A percentile compares a stretch with the other conserved stretches of the same genome.
Conservation (phyloP, 2,888 invertebrate species). For the Parasteatoda lunata region DNA sequence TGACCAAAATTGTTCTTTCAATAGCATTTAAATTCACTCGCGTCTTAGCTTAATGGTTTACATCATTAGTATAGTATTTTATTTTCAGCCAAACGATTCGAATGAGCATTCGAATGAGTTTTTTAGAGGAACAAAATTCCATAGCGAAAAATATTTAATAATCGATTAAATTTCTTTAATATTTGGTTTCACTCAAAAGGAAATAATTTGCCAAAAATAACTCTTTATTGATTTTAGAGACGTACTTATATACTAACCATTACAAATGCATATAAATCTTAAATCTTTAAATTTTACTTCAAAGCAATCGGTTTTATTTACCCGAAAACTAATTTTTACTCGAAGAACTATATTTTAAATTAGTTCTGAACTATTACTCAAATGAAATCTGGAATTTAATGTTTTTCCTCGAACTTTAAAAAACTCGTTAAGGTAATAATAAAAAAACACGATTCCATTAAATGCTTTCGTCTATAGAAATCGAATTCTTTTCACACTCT, state of each 20-base stretch:
- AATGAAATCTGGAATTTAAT: not conserved
- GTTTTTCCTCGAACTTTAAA: not conserved
- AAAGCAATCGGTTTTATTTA: not conserved
- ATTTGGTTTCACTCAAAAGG: too few species aligned
- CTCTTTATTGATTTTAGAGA: not conserved
- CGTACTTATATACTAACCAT: not conserved
- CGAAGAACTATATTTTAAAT: not conserved
- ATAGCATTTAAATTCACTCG: too few species aligned
- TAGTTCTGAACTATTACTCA: not conserved
- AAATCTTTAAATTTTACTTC: not conserved
- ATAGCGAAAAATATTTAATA: too few species aligned
- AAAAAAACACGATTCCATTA: not conserved
- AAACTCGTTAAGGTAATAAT: not conserved
- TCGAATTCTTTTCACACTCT: not conserved
- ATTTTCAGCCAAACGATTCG: too few species aligned
- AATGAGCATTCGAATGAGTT: too few species aligned
- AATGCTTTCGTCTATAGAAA: not conserved
- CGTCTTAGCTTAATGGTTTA: too few species aligned
- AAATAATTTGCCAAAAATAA: too few species aligned
- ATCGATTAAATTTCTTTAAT: too few species aligned
- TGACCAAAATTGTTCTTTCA: too few species aligned
- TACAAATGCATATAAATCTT: not conserved
- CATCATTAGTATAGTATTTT: too few species aligned
- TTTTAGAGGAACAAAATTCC: too few species aligned
- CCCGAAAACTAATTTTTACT: not conserved